Evolutionary conservation across 2,888 invertebrate genomes (phyloP).

Genomic region (Augochlorella aurata): DNA sequence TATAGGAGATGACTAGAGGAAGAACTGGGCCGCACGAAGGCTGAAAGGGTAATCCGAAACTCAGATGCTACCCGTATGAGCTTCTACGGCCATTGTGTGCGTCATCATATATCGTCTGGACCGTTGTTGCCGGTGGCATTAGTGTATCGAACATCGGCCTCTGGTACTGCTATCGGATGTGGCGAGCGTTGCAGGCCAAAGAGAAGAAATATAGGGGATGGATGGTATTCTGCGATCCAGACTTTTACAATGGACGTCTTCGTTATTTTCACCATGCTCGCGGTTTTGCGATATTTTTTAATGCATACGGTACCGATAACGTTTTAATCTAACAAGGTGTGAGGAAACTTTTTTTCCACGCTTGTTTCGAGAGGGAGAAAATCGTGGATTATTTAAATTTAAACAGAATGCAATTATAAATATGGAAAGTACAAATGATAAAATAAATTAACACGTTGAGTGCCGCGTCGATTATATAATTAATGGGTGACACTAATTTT

Average conservation of each 20-base stretch:
- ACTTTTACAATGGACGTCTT: not conserved
- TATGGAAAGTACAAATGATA: too few relatives aligned
- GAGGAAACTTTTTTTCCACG: too few relatives aligned
- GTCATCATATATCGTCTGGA: conserved; percentile 17
- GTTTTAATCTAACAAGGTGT: too few relatives aligned
- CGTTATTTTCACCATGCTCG: not conserved
- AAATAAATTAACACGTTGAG: too few relatives aligned
- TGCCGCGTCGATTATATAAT: too few relatives aligned
- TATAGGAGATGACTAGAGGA: conserved; percentile 46
- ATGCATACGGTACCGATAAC: too few relatives aligned
- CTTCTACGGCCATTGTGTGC: conserved; percentile 41
- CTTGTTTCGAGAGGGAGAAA: too few relatives aligned
- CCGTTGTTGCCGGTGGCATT: conserved; percentile 51
- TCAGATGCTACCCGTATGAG: conserved; percentile 57
- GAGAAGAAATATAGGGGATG: not conserved
- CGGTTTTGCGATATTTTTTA: not conserved
- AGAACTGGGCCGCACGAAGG: conserved; percentile 46
- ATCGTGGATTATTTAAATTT: too few relatives aligned
- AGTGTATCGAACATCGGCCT: conserved; percentile 45
- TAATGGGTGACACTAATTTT: too few relatives aligned
- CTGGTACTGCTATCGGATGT: not conserved
- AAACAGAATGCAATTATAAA: too few relatives aligned
- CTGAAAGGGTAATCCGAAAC: conserved; percentile 62
- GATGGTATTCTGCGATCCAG: not conserved
- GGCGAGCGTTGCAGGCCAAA: not conserved